phyloP scores from a whole-genome alignment of 2,797 vertebrate genomes.

The Lepus oiostolus region DNA sequence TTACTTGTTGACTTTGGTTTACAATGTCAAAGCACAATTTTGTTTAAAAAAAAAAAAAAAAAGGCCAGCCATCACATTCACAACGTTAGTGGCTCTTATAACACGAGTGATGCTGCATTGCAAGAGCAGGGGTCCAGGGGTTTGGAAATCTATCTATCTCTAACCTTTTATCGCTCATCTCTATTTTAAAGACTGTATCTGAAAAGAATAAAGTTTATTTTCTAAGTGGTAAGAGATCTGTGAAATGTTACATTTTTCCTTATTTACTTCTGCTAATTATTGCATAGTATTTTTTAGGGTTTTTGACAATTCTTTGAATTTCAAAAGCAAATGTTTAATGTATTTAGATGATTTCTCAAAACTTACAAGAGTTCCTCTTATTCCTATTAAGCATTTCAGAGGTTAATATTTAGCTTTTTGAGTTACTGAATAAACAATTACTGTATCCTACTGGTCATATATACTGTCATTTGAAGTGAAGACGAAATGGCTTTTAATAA shows the following conservation, averaged over 20 bases:
- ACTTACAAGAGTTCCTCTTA: slow-evolving; percentile 4
- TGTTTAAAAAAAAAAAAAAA: neutral
- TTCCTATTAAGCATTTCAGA: slow-evolving; percentile 13
- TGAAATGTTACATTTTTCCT: slow-evolving; percentile 6
- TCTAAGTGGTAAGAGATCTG: slow-evolving; percentile 28
- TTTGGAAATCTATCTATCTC: neutral
- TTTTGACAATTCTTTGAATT: slow-evolving; percentile 43
- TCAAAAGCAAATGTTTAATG: neutral
- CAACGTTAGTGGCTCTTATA: slow-evolving; percentile 22
- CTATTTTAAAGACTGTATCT: slow-evolving; percentile 45
- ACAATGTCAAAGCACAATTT: neutral
- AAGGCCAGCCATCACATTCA: slow-evolving; percentile 45
- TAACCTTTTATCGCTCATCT: slow-evolving; percentile 41
- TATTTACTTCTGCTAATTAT: slow-evolving; percentile 29
- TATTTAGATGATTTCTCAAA: slow-evolving; percentile 51
- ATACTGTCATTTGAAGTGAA: slow-evolving; percentile 35
- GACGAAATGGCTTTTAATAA: slow-evolving; percentile 12
- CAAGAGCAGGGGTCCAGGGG: slow-evolving; percentile 26
- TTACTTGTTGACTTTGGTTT: neutral
- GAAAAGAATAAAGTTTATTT: neutral
- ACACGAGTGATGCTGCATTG: neutral
- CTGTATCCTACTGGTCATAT: neutral
- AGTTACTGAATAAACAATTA: neutral
- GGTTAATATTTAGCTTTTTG: slow-evolving; percentile 40
- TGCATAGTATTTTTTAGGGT: neutral